Percentiles rank a stretch among this genome's conserved stretches.
phyloP scores from a whole-genome alignment of 2,113 vertebrate species.

The Pseudopipra pipra region DNA sequence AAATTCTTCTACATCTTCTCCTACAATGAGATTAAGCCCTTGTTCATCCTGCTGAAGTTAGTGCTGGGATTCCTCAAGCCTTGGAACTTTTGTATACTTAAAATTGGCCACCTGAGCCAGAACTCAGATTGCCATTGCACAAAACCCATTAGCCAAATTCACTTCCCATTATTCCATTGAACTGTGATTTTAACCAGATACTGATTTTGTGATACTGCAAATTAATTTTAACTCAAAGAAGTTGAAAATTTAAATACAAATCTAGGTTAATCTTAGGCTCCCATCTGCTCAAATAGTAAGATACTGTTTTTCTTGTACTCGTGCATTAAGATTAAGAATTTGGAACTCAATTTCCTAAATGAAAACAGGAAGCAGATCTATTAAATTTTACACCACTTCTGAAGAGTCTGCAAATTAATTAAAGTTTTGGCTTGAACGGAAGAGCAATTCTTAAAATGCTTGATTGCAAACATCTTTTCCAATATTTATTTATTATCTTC shows the following conservation, averaged over 20 bases:
- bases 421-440: background rate
- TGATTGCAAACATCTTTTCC: background rate
- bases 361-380: background rate
- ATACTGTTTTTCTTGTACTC: background rate
- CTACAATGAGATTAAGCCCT: background rate
- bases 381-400: background rate
- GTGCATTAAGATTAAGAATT: background rate
- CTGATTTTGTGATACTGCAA: background rate
- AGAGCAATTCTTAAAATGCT: background rate
- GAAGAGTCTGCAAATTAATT: background rate
- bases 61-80: background rate
- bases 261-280: background rate
- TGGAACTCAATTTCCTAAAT: background rate
- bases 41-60: background rate
- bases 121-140: background rate
- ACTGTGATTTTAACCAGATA: background rate
- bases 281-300: background rate
- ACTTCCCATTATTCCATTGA: background rate
- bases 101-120: background rate
- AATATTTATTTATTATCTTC: background rate
- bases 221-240: background rate
- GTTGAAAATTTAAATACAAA: background rate
- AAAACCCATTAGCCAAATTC: fast-evolving
- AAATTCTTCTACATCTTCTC: background rate
- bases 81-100: background rate